These are phyloP conservation scores for Asarcornis scutulata DNA, from an alignment of 2,113 vertebrate genomes.

Conservation along the genomic window DNA sequence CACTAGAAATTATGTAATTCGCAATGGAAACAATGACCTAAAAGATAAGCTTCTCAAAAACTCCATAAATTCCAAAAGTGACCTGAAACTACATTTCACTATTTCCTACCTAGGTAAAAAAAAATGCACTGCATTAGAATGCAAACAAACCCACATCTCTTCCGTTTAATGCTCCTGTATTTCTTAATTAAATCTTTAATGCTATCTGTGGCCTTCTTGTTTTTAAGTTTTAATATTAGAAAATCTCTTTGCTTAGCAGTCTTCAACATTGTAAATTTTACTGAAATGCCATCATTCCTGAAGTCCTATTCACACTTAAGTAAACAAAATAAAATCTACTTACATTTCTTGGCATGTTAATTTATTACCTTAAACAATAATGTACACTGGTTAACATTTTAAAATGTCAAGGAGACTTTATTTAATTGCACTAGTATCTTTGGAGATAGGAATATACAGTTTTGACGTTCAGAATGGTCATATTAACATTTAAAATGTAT, in stretches of 20 bases:
- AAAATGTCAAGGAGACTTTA: slow-evolving; percentile 66
- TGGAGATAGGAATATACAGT: slow-evolving; percentile 6
- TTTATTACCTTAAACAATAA: slow-evolving; percentile 48
- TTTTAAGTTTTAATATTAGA: background rate
- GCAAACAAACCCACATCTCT: accelerated
- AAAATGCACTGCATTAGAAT: background rate
- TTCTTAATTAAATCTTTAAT: background rate
- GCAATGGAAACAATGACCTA: background rate
- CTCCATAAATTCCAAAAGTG: background rate
- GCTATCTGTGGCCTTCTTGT: background rate
- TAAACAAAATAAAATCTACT: slow-evolving; percentile 37
- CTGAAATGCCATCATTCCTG: background rate
- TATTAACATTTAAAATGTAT: slow-evolving; percentile 56
- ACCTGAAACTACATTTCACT: background rate
- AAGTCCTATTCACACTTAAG: background rate
- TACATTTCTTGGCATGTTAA: background rate
- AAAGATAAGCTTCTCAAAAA: background rate
- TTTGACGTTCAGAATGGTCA: slow-evolving; percentile 55
- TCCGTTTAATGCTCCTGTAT: background rate
- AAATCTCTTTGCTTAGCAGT: background rate
- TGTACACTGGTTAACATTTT: slow-evolving; percentile 49
- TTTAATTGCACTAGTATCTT: slow-evolving; percentile 49
- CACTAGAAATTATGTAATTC: background rate
- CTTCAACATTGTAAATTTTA: background rate
- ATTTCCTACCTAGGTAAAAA: background rate